Base-by-base conservation (phyloP, 2,113 vertebrate genomes). In the Oncorhynchus masou region DNA sequence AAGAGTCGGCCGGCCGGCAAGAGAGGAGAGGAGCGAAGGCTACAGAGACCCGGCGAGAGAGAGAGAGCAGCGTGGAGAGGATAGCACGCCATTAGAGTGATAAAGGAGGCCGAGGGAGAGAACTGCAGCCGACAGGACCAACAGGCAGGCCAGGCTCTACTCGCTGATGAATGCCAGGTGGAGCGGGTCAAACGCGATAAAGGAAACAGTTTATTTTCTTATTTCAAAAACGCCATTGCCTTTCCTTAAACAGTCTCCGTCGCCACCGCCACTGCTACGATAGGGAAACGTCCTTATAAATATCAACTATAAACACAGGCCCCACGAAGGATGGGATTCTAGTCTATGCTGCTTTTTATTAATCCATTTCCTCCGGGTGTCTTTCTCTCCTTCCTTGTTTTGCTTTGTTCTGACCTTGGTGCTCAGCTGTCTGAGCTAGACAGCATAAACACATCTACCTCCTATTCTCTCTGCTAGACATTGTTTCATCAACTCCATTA, bases 141-240 rank as follows among this genome's bases (percentile, higher is more conserved):
- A 84, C 90, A 90, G 81, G 86, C 89, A 68, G 73, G 84, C 81
- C 79, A 77, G 51, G 51, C 12, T 19, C 51, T 15, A 16, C 12
- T 19, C 3, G 4, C 91, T 95, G 94, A 93, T 93, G 93, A 92
- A 93, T 87, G 84, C 90, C 91, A 93, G 91, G 93, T 93, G 90
- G 88, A 91, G 73, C 68, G 76, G 92, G 90, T 92, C 88, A 92
- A 91, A 78, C 83, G 27, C 24, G 89, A 92, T 91, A 87, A 91
- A 91, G 84, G 88, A 91, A 89, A 91, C 81, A 69, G 80, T 92
- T 93, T 92, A 92, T 94, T 94, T 94, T 93, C 87, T 92, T 91
- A 88, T 88, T 94, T 93, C 0, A 59, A 66, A 66, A 73, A 92
- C 65, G 79, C 71, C 73, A 85, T 73, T 48, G 69, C 72, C 69